Evolutionary conservation across 2,113 vertebrate genomes (phyloP).

Genomic region (Natator depressus): DNA sequence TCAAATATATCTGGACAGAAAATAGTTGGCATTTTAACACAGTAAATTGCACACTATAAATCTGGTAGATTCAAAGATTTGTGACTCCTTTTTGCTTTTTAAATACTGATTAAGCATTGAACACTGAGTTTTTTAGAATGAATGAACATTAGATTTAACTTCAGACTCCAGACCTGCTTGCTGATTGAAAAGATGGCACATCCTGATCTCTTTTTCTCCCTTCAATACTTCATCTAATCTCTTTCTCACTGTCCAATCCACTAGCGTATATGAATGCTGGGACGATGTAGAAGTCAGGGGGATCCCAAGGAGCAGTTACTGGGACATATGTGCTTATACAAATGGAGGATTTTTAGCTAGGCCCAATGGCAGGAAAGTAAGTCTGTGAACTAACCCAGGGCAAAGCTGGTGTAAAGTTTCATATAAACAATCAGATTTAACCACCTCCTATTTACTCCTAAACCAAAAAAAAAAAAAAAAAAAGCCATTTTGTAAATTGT

Average conservation of each 20-base stretch:
- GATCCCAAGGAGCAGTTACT: neutral
- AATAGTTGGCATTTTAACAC: neutral
- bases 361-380: conserved; percentile 34
- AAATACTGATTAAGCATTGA: conserved; percentile 7
- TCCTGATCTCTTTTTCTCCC: neutral
- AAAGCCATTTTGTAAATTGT: conserved; percentile 39
- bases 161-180: neutral
- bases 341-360: conserved; percentile 10
- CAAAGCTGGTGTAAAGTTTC: conserved; percentile 80
- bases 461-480: conserved; percentile 36
- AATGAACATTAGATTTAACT: neutral
- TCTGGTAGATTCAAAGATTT: conserved; percentile 35
- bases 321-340: neutral
- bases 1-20: conserved; percentile 22
- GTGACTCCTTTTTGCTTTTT: conserved; percentile 19
- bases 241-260: neutral
- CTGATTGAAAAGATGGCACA: neutral
- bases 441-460: conserved; percentile 81
- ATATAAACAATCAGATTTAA: conserved; percentile 83
- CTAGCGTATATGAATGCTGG: neutral
- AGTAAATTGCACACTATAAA: conserved; percentile 1
- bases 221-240: neutral
- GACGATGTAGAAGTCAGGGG: neutral
- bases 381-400: conserved; percentile 70
- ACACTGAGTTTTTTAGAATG: neutral